Base-by-base conservation (phyloP, 1,140 invertebrate genomes). In the Agrypnia vestita region DNA sequence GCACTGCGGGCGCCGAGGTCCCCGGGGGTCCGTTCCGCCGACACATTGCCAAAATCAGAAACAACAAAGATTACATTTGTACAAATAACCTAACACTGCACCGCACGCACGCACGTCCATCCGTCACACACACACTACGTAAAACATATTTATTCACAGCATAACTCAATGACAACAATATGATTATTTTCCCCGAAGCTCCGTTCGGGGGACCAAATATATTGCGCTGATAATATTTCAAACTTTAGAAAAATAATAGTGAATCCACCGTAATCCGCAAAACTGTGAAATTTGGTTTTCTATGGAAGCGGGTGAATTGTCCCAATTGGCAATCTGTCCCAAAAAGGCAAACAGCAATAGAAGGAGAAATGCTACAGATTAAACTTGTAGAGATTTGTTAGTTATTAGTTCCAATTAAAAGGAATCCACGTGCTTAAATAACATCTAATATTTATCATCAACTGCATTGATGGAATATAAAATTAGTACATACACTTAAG, bases 61-160 rank as follows among this genome's bases (percentile, higher is more conserved):
- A 76, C 74, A 76, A 76, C 55, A 13, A 62, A 59, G 25, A 55
- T 74, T 74, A 76, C 74, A 64, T 76, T 76, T 76, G 74, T 76
- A 76, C 74, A 76, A 76, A 62, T 76, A 62, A 64, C 44, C 43
- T 62, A 62, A 11, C 74, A 21, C 56, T 10, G 56, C 56, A 21
- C 17, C 51, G 51, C 71, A 74, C 49, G 35, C 25, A 13, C 71
- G n/a, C 19, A 6, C 71, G 9, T 56, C 44, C 71, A 44, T 19
- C 44, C 21, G 25, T 19, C 56, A 17, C 71, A 43, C 15, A 4
- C 64, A 9, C 8, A 21, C 44, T 51, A 21, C 44, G 11, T 19
- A 49, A 72, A 10, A 49, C 15, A 49, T 72, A 19, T 53, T 71
- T 72, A 19, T 53, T 71, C 67, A 71, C 67, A 49, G 43, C 67